These are phyloP conservation scores for Oikopleura dioica DNA, from an alignment of 23 tunicate genomes.

Conservation along the genomic window DNA sequence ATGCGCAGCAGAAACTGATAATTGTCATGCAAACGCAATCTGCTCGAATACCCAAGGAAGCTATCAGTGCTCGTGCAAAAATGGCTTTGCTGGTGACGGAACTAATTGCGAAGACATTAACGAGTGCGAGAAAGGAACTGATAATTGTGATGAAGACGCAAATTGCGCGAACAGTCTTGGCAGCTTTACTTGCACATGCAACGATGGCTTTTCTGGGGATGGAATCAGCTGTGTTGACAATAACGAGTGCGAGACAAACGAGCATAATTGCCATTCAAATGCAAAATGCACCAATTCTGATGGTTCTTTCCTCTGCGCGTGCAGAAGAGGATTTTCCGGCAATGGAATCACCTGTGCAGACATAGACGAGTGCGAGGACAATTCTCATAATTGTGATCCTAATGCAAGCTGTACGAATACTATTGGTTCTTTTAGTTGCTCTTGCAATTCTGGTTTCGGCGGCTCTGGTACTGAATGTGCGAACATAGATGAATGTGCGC, in stretches of 20 bases:
- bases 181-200: not conserved
- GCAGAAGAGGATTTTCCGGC: conserved; percentile 10
- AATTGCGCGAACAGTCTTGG: not conserved
- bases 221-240: not conserved
- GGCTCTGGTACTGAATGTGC: not conserved
- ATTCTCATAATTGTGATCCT: not conserved
- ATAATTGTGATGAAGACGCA: not conserved
- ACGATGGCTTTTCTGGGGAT: not conserved
- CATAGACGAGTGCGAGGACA: not conserved
- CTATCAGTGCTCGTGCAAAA: conserved; percentile 16
- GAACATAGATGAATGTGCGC: not conserved
- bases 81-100: not conserved
- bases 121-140: conserved; percentile 1
- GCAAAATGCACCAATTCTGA: not conserved
- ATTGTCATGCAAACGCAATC: conserved; percentile 14
- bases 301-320: not conserved
- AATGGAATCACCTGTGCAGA: conserved; percentile 11
- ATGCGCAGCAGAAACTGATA: not conserved
- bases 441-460: not conserved
- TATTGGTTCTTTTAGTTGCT: not conserved
- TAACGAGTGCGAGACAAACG: not conserved
- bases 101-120: not conserved
- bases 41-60: conserved; percentile 20
- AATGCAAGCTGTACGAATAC: not conserved
- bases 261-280: not conserved